These are phyloP conservation scores for Drosophila repleta DNA, from an alignment of 1,140 invertebrate species.

Conservation along the genomic window DNA sequence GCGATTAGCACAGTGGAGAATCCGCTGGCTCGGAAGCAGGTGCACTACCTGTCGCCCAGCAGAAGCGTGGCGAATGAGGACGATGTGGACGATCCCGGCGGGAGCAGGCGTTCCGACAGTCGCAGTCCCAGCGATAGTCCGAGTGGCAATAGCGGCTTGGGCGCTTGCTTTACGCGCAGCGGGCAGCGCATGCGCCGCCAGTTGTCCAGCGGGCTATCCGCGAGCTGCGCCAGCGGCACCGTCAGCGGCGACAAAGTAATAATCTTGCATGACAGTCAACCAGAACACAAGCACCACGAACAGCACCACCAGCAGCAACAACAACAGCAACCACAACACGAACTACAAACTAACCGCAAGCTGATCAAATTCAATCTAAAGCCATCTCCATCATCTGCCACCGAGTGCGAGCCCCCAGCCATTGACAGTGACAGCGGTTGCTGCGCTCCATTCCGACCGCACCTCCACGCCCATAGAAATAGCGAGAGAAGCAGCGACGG, in stretches of 20 bases:
- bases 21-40: conserved; percentile 50
- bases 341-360: conserved; percentile 39
- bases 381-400: conserved; percentile 38
- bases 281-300: conserved; percentile 42
- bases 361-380: conserved; percentile 44
- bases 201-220: conserved; percentile 54
- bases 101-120: neutral
- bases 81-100: conserved; percentile 41
- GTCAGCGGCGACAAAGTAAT: conserved; percentile 71
- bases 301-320: conserved; percentile 27
- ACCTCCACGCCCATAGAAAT: conserved; percentile 2
- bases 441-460: conserved; percentile 39
- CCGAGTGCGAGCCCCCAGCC: neutral
- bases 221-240: conserved; percentile 56
- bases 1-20: conserved; percentile 25
- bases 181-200: conserved; percentile 60
- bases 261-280: conserved; percentile 68
- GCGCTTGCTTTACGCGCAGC: conserved; percentile 35
- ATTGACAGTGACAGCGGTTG: conserved; percentile 25
- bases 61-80: conserved; percentile 27
- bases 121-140: conserved; percentile 10
- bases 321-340: conserved; percentile 34
- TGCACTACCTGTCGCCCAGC: conserved; percentile 57
- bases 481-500: conserved; percentile 5
- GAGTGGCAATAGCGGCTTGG: conserved; percentile 26